A percentile compares a stretch with the other conserved stretches of the same genome.
Conservation (phyloP, 2,113 vertebrate genomes). For the Pollachius pollachius region DNA sequence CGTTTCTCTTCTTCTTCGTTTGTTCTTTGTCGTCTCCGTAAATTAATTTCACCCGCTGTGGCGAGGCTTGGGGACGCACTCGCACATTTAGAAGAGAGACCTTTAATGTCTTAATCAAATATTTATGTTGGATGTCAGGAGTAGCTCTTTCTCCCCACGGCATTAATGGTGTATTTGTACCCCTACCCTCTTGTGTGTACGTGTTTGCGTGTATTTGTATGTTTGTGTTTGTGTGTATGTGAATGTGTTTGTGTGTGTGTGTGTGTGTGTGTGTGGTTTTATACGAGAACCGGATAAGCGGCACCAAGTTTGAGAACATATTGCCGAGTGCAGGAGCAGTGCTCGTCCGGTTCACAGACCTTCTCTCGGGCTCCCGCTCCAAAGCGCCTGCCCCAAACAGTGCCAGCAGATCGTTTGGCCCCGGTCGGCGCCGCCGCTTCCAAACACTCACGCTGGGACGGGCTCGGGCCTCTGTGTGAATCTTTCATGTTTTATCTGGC, state of each 20-base stretch:
- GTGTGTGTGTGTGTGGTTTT: background rate
- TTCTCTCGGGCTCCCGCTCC: background rate
- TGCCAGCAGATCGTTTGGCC: constrained; percentile 5
- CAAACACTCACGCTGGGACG: no score
- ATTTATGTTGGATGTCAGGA: constrained; percentile 60
- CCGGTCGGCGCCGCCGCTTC: no score
- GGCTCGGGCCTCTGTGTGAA: no score
- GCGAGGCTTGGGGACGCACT: constrained; percentile 20
- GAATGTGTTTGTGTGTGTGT: no score
- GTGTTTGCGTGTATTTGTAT: no score
- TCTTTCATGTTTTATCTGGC: no score
- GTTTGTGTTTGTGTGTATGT: no score
- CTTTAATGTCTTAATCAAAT: constrained; percentile 66
- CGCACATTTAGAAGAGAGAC: constrained; percentile 38
- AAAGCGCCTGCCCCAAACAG: background rate
- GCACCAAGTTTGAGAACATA: constrained; percentile 25
- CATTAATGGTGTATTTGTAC: constrained; percentile 42
- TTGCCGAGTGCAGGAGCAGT: constrained; percentile 3
- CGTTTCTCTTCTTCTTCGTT: no score
- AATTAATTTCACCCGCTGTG: constrained; percentile 36
- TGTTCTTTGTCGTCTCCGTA: constrained; percentile 27
- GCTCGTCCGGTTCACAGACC: constrained; percentile 17
- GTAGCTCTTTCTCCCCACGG: constrained; percentile 32
- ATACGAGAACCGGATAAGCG: constrained; percentile 36
- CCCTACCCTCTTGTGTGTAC: background rate